These are phyloP conservation scores for Phenganax marumi DNA, from an alignment of 92 coral and sea anemone genomes.

Conservation along the genomic window DNA sequence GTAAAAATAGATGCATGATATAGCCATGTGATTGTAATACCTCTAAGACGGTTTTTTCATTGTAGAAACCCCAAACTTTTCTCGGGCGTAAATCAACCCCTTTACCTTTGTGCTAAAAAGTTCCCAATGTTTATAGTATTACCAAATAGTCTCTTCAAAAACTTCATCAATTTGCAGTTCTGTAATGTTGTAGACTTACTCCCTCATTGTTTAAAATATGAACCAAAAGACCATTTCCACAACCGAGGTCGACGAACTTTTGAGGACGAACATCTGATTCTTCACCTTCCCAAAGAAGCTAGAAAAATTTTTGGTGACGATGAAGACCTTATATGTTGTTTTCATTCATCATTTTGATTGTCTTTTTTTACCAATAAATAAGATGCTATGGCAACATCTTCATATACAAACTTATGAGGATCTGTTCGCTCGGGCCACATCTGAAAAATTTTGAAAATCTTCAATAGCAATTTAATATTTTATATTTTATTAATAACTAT, in stretches of 20 bases:
- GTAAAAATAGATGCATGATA: background rate
- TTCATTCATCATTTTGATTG: background rate
- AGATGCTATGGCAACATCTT: conserved; percentile 95
- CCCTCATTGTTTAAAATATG: conserved; percentile 82
- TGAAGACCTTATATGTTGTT: background rate
- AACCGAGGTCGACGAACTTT: conserved; percentile 89
- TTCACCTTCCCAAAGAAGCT: conserved; percentile 89
- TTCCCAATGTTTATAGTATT: background rate
- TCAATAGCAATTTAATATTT: background rate
- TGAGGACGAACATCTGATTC: conserved; percentile 52
- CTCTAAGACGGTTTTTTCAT: conserved; percentile 70
- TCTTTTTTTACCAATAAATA: conserved; percentile 72
- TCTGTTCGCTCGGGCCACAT: conserved; percentile 97
- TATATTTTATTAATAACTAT: background rate
- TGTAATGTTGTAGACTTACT: conserved; percentile 44
- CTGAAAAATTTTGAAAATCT: conserved; percentile 39
- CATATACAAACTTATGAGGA: conserved; percentile 95
- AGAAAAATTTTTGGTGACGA: background rate
- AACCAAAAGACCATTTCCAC: conserved; percentile 96
- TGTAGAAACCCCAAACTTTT: conserved; percentile 84
- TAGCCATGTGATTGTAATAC: conserved; percentile 30
- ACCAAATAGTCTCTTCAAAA: no score
- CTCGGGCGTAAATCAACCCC: conserved; percentile 93
- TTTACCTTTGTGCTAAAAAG: conserved; percentile 73
- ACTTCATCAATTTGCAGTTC: background rate